These are phyloP conservation scores for Chorisops tibialis DNA, from an alignment of 2,888 invertebrate genomes.

Conservation along the genomic window DNA sequence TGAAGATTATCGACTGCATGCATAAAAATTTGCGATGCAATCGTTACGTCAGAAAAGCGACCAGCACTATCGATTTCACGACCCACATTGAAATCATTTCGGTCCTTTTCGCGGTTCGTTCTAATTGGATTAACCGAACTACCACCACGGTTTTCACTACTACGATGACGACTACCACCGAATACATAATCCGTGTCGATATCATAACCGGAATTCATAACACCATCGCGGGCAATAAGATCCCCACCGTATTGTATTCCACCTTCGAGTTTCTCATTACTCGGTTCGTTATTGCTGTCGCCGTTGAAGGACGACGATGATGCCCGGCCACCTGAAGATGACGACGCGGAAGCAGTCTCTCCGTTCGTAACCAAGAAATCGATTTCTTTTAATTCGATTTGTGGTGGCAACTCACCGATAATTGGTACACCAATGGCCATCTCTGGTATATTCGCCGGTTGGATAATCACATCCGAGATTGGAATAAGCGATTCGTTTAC, in stretches of 20 bases:
- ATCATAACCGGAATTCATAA: slow-evolving; percentile 28
- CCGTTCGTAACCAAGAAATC: slow-evolving; percentile 45
- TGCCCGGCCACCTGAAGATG: neutral
- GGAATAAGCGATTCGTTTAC: slow-evolving; percentile 27
- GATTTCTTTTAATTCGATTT: slow-evolving; percentile 51
- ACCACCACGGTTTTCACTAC: neutral
- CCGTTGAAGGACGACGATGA: neutral
- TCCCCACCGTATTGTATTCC: slow-evolving; percentile 51
- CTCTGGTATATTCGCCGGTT: slow-evolving; percentile 48
- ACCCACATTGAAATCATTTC: slow-evolving; percentile 13
- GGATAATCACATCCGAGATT: slow-evolving; percentile 48
- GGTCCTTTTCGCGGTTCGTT: slow-evolving; percentile 17
- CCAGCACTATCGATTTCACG: neutral
- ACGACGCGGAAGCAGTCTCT: neutral
- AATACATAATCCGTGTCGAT: slow-evolving; percentile 39
- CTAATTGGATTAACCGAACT: slow-evolving; percentile 1
- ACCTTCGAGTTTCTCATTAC: slow-evolving; percentile 37
- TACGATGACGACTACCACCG: slow-evolving; percentile 21
- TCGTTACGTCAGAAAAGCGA: slow-evolving; percentile 22
- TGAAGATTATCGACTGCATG: slow-evolving; percentile 45
- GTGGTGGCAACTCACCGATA: slow-evolving; percentile 51
- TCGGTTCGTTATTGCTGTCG: slow-evolving; percentile 19
- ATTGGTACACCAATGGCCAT: slow-evolving; percentile 51
- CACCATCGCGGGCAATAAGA: slow-evolving; percentile 45
- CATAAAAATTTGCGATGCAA: slow-evolving; percentile 33